Evolutionary conservation across 2,113 vertebrate species (phyloP).

Genomic region (Hemiscyllium ocellatum): DNA sequence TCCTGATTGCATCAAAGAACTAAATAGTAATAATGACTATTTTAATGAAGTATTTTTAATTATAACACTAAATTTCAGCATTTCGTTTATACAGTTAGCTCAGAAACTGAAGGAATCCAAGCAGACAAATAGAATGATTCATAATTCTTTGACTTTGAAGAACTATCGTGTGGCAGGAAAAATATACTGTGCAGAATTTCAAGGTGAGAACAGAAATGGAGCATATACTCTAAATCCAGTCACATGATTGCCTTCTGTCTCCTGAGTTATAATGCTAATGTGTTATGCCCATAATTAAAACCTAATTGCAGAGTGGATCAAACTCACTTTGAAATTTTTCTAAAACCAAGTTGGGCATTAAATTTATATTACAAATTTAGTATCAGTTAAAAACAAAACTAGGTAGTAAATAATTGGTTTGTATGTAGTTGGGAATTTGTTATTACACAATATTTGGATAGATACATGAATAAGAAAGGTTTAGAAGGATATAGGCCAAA

Average conservation of each 20-base stretch:
- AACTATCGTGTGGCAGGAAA: slow-evolving; percentile 41
- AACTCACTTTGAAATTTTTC: background rate
- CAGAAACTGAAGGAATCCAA: slow-evolving; percentile 58
- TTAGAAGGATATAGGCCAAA: no score
- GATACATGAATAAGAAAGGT: no score
- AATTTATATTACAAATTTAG: background rate
- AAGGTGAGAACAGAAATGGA: slow-evolving; percentile 45
- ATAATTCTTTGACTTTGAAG: background rate
- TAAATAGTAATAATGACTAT: background rate
- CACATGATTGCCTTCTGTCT: background rate
- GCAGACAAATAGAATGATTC: slow-evolving; percentile 46
- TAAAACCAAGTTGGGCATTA: background rate
- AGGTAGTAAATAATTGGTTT: no score
- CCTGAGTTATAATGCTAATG: background rate
- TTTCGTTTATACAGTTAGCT: slow-evolving; percentile 49
- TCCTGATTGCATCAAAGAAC: background rate
- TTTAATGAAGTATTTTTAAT: background rate
- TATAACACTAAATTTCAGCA: background rate
- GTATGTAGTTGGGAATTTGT: background rate
- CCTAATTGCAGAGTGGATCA: background rate
- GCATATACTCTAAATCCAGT: background rate
- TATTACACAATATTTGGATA: background rate
- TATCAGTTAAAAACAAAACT: background rate
- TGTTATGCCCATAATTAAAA: background rate
- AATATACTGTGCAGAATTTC: slow-evolving; percentile 56